Base-by-base conservation (phyloP, 2,113 vertebrate genomes). In the Neolamprologus toae region DNA sequence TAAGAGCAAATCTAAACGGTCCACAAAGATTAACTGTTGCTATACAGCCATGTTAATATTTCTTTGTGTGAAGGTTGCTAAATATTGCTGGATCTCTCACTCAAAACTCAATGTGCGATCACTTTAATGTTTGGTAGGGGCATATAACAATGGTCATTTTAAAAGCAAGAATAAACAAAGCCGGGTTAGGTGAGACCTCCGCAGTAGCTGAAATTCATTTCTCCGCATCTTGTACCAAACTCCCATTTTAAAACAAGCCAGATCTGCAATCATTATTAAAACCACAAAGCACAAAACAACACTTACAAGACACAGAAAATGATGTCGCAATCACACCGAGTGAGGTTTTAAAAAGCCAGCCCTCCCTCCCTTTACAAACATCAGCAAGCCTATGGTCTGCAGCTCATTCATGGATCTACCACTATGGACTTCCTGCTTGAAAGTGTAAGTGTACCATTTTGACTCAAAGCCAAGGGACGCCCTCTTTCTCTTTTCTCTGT, bases 321-420 rank as follows among this genome's bases (percentile, higher is more conserved):
- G 45, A 73, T 91, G 84, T 90, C 8, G 76, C 92, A 93, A 93
- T 91, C 81, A 33, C 87, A 86, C 40, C 47, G 55, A 78, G 55
- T 4, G 28, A 80, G 45, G 42, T 83, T 90, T 93, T 53, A n/a
- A 59, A 84, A 78, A 73, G 53, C 82, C 84, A 76, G 9, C 86
- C 89, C 88, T 90, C 82, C 61, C 59, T 31, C 66, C 57, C 83
- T 83, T 87, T 63, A 80, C 85, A 88, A 90, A 88, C 84, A 87
- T 90, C 86, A 92, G 90, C 91, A 89, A 55, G 86, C 61, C 85
- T 47, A 84, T 61, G 86, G 71, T 88, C 37, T 85, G 83, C 73
- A 89, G 84, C 84, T 93, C 94, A 95, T 95, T 95, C 94, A 95
- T 92, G 87, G 92, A 92, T 91, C 78, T 78, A 57, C 45, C 42